phyloP scores from a whole-genome alignment of 2,888 invertebrate species.

The Apamea crenata region DNA sequence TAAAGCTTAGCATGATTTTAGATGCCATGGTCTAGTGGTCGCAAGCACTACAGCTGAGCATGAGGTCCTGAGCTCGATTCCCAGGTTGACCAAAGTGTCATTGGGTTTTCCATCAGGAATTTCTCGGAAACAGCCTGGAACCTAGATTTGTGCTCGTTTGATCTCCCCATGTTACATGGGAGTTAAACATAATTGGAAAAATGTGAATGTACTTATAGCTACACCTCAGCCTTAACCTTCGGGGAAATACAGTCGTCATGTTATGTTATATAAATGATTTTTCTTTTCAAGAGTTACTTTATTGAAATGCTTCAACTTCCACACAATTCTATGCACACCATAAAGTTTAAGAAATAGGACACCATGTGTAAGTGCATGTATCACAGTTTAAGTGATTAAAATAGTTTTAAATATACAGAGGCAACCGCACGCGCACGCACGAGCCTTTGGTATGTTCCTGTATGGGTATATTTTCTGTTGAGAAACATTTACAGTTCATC shows the following conservation, averaged over 20 bases:
- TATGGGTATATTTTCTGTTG: slow-evolving; percentile 16
- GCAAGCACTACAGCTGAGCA: no score
- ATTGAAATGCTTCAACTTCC: background rate
- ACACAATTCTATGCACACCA: slow-evolving; percentile 22
- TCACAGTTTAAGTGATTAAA: slow-evolving; percentile 73
- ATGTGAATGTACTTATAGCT: no score
- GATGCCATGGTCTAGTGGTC: no score
- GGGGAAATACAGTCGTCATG: no score
- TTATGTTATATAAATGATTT: background rate
- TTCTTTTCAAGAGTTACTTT: background rate
- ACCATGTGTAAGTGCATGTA: slow-evolving; percentile 70
- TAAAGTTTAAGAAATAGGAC: slow-evolving; percentile 56
- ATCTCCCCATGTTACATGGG: no score
- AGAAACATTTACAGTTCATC: background rate
- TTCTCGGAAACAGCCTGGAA: no score
- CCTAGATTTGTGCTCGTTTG: no score
- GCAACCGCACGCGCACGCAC: slow-evolving; percentile 70
- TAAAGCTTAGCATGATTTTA: background rate
- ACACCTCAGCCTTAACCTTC: no score
- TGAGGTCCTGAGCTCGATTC: no score
- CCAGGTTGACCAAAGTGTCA: no score
- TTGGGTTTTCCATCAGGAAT: no score
- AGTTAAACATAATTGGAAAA: no score
- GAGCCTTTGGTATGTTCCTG: slow-evolving; percentile 48
- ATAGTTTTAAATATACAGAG: slow-evolving; percentile 75